Percentiles rank a stretch among this genome's conserved stretches.
Evolutionary conservation across 1,140 invertebrate species (phyloP).

Genomic region (Brachionus plicatilis): DNA sequence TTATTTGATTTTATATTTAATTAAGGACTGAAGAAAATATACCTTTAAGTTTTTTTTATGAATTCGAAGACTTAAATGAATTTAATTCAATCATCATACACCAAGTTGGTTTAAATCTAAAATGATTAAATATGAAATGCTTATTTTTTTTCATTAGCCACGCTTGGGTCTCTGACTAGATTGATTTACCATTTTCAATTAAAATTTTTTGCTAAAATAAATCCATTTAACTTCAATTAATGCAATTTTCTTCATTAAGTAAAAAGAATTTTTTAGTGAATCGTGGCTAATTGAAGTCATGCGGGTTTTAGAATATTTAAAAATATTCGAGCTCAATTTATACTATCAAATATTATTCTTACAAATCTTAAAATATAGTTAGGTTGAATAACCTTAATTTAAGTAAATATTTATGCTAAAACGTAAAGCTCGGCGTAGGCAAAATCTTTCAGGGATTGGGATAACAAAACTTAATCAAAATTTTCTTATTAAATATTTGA

Average conservation of each 20-base stretch:
- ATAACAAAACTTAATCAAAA: background rate
- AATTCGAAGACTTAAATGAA: background rate
- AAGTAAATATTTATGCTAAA: background rate
- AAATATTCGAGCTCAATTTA: background rate
- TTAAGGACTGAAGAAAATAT: background rate
- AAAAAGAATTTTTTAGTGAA: background rate
- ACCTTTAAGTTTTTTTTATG: background rate
- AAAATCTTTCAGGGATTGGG: background rate
- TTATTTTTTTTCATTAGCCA: background rate
- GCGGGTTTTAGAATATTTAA: background rate
- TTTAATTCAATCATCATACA: background rate
- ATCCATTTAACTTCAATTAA: background rate
- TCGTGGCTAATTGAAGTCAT: background rate
- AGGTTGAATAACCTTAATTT: background rate
- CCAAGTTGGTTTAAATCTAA: background rate
- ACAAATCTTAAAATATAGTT: background rate
- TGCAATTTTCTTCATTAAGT: background rate
- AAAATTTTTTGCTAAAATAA: background rate
- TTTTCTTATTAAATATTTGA: background rate
- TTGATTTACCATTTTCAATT: background rate
- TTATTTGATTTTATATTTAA: background rate
- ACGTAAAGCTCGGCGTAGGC: background rate
- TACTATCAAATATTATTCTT: background rate
- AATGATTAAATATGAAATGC: background rate
- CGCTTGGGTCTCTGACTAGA: background rate